Percentiles rank a stretch among this genome's conserved stretches.
Evolutionary conservation across 1,140 invertebrate genomes (phyloP).

Genomic region (Cydia strobilella): DNA sequence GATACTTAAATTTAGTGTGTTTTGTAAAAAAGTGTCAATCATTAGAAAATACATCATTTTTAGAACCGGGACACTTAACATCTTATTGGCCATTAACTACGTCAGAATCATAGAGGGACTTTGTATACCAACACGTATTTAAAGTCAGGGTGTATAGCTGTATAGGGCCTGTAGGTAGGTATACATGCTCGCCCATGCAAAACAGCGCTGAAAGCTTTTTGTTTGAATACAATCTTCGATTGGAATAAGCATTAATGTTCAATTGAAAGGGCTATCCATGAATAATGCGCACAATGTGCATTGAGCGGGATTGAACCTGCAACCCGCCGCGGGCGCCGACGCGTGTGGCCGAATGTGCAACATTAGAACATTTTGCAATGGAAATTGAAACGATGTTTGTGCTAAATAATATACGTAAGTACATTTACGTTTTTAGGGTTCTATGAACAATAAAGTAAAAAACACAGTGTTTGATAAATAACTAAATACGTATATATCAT

Average conservation of each 20-base stretch:
- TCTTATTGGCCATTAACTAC: too few relatives aligned
- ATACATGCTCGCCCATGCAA: not conserved
- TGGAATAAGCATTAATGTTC: constrained; percentile 36
- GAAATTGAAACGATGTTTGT: not conserved
- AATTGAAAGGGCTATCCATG: constrained; percentile 55
- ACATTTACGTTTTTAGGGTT: not conserved
- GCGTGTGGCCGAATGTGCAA: constrained; percentile 52
- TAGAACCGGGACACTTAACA: too few relatives aligned
- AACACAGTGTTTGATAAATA: too few relatives aligned
- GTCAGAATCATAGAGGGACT: too few relatives aligned
- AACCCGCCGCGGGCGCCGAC: constrained; percentile 47
- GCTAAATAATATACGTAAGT: not conserved
- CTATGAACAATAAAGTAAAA: too few relatives aligned
- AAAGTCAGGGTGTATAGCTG: not conserved
- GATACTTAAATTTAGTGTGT: too few relatives aligned
- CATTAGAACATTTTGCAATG: constrained; percentile 18
- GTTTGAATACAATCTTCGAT: constrained; percentile 38
- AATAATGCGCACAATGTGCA: constrained; percentile 54
- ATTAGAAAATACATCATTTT: too few relatives aligned
- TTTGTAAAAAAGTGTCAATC: too few relatives aligned
- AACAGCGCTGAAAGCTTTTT: constrained; percentile 30
- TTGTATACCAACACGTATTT: not conserved
- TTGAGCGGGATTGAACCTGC: constrained; percentile 39
- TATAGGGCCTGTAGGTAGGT: too few relatives aligned
- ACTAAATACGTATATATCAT: too few relatives aligned